Percentiles rank a stretch among this genome's conserved stretches.
Conservation (phyloP, 1,140 invertebrate genomes). For the Laupala kohalensis region DNA sequence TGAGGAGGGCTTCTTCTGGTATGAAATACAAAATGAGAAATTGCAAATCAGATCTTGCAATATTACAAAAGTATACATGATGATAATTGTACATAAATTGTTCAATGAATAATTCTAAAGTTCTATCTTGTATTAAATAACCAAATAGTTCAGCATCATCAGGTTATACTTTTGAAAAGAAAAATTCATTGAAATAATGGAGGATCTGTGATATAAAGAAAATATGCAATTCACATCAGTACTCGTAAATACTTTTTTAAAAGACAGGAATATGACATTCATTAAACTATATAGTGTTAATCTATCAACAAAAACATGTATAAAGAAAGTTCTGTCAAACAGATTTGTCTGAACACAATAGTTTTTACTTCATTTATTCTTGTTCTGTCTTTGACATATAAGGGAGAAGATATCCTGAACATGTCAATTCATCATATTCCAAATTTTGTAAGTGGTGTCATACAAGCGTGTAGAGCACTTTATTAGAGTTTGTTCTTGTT, state of each 20-base stretch:
- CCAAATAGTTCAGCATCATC: not conserved
- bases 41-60: not conserved
- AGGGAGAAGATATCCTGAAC: too few relatives aligned
- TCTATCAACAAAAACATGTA: too few relatives aligned
- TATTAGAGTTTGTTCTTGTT: too few relatives aligned
- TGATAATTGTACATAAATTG: not conserved
- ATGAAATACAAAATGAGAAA: not conserved
- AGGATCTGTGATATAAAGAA: slow-evolving; percentile 7
- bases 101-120: not conserved
- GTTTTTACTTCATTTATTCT: too few relatives aligned
- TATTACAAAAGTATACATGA: not conserved
- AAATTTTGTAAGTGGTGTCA: too few relatives aligned
- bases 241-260: not conserved
- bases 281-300: too few relatives aligned
- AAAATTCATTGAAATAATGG: not conserved
- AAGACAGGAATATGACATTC: too few relatives aligned
- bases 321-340: too few relatives aligned
- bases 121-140: not conserved
- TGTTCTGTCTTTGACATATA: too few relatives aligned
- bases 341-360: too few relatives aligned
- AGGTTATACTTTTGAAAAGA: not conserved
- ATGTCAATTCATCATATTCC: too few relatives aligned
- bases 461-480: too few relatives aligned
- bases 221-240: not conserved
- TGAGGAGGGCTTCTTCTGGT: slow-evolving; percentile 9